Conservation (phyloP, 2,888 invertebrate genomes). For the Criorhina ranunculi region DNA sequence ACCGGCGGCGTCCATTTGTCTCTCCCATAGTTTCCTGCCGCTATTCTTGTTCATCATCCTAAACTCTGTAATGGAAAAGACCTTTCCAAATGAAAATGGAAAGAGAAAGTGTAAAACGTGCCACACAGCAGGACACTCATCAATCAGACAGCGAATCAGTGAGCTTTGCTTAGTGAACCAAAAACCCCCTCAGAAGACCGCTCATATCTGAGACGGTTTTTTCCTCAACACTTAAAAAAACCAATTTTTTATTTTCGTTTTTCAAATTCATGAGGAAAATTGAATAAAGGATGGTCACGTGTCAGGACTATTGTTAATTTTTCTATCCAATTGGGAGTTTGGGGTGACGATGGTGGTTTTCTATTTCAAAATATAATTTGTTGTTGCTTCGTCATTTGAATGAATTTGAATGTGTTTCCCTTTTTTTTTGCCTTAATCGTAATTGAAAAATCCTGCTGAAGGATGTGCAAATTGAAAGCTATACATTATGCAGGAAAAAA, state of each 20-base stretch:
- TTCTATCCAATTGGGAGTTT: conserved; percentile 48
- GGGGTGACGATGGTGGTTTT: conserved; percentile 53
- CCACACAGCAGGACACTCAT: conserved; percentile 66
- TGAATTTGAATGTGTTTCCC: conserved; percentile 21
- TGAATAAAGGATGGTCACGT: conserved; percentile 71
- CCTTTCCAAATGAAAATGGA: conserved; percentile 18
- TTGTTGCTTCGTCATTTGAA: conserved; percentile 26
- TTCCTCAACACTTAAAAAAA: conserved; percentile 27
- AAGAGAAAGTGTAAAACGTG: conserved; percentile 57
- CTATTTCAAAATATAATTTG: conserved; percentile 28
- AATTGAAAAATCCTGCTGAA: conserved; percentile 60
- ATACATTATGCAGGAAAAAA: neutral
- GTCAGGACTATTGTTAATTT: conserved; percentile 75
- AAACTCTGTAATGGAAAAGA: conserved; percentile 35
- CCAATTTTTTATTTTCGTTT: conserved; percentile 13
- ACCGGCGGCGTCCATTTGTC: conserved; percentile 67
- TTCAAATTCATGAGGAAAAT: conserved; percentile 60
- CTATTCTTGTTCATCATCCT: conserved; percentile 14
- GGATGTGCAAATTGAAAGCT: conserved; percentile 38
- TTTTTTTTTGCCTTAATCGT: conserved; percentile 29
- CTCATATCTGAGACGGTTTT: conserved; percentile 23
- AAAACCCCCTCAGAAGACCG: conserved; percentile 15
- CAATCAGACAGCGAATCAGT: conserved; percentile 66
- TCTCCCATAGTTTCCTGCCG: conserved; percentile 31
- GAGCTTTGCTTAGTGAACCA: conserved; percentile 36